Evolutionary conservation across 2,888 invertebrate genomes (phyloP).

Genomic region (Mamestra brassicae): DNA sequence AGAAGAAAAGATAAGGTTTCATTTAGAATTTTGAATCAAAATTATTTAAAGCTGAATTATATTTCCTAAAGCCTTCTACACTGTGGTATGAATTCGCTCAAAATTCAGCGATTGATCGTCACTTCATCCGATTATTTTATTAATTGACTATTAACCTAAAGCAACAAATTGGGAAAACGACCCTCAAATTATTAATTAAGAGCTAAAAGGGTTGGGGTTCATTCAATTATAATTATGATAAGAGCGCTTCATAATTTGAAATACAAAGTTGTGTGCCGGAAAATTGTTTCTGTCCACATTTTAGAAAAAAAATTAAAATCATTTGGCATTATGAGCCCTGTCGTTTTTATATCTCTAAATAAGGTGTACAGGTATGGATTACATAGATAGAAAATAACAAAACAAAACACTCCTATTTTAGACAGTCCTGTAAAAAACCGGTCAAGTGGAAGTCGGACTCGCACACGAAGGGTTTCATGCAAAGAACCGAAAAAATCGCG

Average conservation of each 20-base stretch:
- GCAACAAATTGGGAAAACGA: conserved; percentile 36
- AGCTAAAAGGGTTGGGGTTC: conserved; percentile 39
- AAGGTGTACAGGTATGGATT: no score
- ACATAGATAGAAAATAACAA: no score
- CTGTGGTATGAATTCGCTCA: neutral
- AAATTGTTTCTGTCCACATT: neutral
- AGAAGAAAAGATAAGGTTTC: no score
- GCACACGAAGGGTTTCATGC: no score
- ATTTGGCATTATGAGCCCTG: no score
- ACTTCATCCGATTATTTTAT: conserved; percentile 38
- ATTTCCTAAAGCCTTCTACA: neutral
- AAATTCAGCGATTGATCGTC: conserved; percentile 18
- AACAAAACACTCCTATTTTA: no score
- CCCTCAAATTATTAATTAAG: conserved; percentile 43
- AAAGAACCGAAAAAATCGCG: no score
- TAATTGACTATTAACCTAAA: conserved; percentile 56
- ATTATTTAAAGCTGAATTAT: neutral
- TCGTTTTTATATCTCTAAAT: no score
- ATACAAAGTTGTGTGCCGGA: conserved; percentile 8
- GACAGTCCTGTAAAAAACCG: no score
- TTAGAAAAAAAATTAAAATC: neutral
- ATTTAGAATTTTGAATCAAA: no score
- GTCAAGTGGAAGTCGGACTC: no score
- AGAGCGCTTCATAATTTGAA: conserved; percentile 38
- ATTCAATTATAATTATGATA: conserved; percentile 37